Evolutionary conservation across 2,113 vertebrate species (phyloP), one percentile per base, ranked within the genome.

Genomic region (Myanophis thanlyinensis): DNA sequence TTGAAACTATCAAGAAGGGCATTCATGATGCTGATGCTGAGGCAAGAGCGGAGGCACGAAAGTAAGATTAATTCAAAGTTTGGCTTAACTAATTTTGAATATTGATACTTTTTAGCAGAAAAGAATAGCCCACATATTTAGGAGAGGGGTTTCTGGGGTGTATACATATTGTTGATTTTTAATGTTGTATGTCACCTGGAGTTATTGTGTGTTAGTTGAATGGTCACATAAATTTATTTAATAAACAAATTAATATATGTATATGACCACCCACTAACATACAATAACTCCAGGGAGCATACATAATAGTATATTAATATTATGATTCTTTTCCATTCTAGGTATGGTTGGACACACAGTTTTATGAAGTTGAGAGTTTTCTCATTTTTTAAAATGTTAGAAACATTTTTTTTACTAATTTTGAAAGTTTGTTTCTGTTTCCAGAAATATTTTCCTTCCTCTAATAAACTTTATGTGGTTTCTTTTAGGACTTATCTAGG

Each of bases 1-100:
- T 99, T 93, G 99, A 99, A 95, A 99, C 99, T 87, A 99, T 99
- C 96, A 99, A 99, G 97, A 99, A 99, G 94, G 99, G 99, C 95
- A 98, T 99, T 96, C 98, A 98, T 96, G 99, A 99, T 96, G 98
- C 99, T 5, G 99, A 99, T 97, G 98, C 99, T 4, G 99, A 99
- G 95, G 99, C 99, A 96, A 98, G 99, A 98, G 98, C 99, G 88
- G 99, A 99, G 93, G 99, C 99, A 95, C 98, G 99, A 97, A 99
- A 99, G 99, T 99, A 98, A 98, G 98, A 97, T 40, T 80, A 80
- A 80, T 91, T 89, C 7, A 12, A 56, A 92, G 4, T 49, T 5
- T 1, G 15, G 35, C 53, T 89, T 96, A 18, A 23, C 3, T 95
- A 62, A 93, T 62, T 87, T 15, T 94, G 91, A 92, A 90, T 22